Evolutionary conservation across 2,888 invertebrate genomes (phyloP).

Genomic region (Paralinhomoeus sp.): DNA sequence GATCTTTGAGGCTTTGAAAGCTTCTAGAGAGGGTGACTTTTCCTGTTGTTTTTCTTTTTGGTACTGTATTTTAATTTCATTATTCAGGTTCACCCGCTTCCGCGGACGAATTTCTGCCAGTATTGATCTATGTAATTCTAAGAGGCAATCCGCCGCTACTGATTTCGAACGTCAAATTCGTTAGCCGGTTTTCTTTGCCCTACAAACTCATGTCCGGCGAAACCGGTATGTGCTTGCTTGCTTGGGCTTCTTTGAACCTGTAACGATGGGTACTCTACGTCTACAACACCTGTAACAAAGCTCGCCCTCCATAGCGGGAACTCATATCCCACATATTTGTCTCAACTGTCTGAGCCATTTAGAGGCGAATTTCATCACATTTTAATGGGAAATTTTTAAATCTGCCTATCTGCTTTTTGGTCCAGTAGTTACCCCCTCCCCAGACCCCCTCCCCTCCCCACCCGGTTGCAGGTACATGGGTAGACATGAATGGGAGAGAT

Average conservation of each 20-base stretch:
- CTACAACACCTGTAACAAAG: no score
- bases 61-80: constrained; percentile 21
- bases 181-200: constrained; percentile 83
- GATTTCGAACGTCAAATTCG: constrained; percentile 88
- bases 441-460: no score
- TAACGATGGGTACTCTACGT: background rate
- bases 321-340: no score
- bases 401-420: no score
- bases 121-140: constrained; percentile 80
- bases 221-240: constrained; percentile 38
- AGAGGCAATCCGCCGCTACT: constrained; percentile 92
- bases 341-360: no score
- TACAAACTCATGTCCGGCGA: constrained; percentile 83
- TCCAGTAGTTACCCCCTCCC: no score
- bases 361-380: no score
- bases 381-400: background rate
- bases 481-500: no score
- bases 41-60: background rate
- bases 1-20: constrained; percentile 53
- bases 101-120: constrained; percentile 92
- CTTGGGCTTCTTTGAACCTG: background rate
- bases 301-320: no score
- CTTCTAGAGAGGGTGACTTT: background rate
- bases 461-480: no score
- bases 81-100: constrained; percentile 44